Conservation (phyloP, 2,797 vertebrate genomes). For the Coccyzus lansbergi region DNA sequence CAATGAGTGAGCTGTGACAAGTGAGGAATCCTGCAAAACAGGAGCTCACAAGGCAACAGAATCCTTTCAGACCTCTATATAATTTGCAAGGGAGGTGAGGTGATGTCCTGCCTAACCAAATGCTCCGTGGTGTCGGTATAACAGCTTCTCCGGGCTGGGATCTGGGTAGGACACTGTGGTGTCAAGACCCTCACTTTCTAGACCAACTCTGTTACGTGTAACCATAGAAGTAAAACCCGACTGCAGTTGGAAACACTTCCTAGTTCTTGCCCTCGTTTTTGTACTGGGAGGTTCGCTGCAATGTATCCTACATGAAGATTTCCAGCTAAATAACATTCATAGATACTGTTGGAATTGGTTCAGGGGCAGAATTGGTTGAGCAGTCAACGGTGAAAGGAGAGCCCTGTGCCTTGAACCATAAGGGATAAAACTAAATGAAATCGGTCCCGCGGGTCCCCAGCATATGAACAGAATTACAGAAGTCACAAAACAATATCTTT, state of each 20-base stretch:
- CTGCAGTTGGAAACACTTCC: not conserved
- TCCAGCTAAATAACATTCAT: constrained; percentile 28
- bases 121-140: not conserved
- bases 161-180: accelerated
- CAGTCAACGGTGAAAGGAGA: constrained; percentile 51
- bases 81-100: accelerated
- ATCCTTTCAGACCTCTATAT: not conserved
- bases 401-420: constrained; percentile 44
- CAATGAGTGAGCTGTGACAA: accelerated
- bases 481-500: constrained; percentile 6
- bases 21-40: not conserved
- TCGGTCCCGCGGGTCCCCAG: not conserved
- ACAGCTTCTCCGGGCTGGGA: not conserved
- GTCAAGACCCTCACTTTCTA: not conserved
- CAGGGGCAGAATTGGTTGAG: constrained; percentile 45
- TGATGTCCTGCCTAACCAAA: not conserved
- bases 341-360: constrained; percentile 38
- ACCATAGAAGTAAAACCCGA: not conserved
- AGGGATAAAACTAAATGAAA: constrained; percentile 49
- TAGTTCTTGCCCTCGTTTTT: not conserved
- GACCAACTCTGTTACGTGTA: not conserved
- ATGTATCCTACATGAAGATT: not conserved
- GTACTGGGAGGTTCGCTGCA: not conserved
- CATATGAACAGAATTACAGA: constrained; percentile 1
- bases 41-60: not conserved